A percentile compares a stretch with the other conserved stretches of the same genome.
Evolutionary conservation across 2,113 vertebrate genomes (phyloP).

Genomic region (Propithecus coquereli): DNA sequence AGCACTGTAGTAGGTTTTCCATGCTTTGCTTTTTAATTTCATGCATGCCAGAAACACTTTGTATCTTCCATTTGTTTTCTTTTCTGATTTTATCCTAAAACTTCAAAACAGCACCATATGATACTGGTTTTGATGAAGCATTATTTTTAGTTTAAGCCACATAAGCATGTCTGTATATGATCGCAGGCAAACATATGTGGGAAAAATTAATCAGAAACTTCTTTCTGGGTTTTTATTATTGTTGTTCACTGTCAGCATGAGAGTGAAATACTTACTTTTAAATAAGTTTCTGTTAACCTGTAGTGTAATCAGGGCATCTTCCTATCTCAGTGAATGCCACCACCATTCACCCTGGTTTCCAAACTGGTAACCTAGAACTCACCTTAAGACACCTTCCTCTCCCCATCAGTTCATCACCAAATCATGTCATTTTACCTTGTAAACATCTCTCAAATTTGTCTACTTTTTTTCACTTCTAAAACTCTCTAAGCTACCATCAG

Average conservation of each 20-base stretch:
- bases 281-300: not conserved
- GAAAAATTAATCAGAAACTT: not conserved
- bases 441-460: not conserved
- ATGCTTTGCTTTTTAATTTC: constrained; percentile 48
- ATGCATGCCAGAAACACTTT: not conserved
- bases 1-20: not conserved
- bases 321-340: not conserved
- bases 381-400: not conserved
- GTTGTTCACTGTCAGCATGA: not conserved
- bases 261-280: not conserved
- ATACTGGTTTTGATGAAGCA: not conserved
- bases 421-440: not conserved
- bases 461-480: not conserved
- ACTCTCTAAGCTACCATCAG: not conserved
- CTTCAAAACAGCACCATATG: not conserved
- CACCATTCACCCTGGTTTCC: not conserved
- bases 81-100: not conserved
- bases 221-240: not conserved
- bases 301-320: not conserved
- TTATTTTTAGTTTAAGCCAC: constrained; percentile 30
- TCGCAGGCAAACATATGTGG: not conserved
- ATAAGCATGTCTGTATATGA: not conserved
- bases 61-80: not conserved
- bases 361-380: not conserved
- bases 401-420: not conserved